Percentiles rank a stretch among this genome's conserved stretches.
Evolutionary conservation across 2,113 vertebrate species (phyloP).

Genomic region (Campylorhamphus procurvoides): DNA sequence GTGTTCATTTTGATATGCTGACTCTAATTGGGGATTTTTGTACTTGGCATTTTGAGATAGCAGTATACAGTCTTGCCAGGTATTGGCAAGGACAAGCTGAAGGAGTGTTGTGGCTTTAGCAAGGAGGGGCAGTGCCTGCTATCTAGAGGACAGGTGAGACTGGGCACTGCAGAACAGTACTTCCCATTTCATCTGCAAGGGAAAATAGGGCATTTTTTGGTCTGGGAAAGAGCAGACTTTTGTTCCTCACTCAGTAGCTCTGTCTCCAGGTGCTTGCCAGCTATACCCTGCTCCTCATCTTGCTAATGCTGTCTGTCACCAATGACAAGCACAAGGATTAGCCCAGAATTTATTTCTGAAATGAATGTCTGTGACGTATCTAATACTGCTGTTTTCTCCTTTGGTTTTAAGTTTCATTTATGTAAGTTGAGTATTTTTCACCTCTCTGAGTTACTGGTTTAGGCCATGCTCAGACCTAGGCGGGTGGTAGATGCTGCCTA

Average conservation of each 20-base stretch:
- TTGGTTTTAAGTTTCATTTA: background rate
- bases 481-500: background rate
- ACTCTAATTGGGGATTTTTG: rapidly evolving
- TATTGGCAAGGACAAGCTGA: background rate
- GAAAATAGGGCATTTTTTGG: background rate
- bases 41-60: background rate
- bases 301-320: background rate
- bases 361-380: rapidly evolving
- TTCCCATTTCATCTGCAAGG: background rate
- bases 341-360: background rate
- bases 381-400: background rate
- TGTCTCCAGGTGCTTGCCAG: background rate
- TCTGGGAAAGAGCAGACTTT: background rate
- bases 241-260: background rate
- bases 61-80: background rate
- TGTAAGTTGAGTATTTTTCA: background rate
- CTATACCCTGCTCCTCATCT: background rate
- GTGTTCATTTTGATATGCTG: background rate
- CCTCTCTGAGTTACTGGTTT: background rate
- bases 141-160: background rate
- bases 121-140: background rate
- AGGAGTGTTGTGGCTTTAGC: background rate
- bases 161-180: background rate
- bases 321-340: background rate
- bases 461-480: background rate